Base-by-base conservation (phyloP, 1,140 invertebrate genomes). In the Linepithema humile region DNA sequence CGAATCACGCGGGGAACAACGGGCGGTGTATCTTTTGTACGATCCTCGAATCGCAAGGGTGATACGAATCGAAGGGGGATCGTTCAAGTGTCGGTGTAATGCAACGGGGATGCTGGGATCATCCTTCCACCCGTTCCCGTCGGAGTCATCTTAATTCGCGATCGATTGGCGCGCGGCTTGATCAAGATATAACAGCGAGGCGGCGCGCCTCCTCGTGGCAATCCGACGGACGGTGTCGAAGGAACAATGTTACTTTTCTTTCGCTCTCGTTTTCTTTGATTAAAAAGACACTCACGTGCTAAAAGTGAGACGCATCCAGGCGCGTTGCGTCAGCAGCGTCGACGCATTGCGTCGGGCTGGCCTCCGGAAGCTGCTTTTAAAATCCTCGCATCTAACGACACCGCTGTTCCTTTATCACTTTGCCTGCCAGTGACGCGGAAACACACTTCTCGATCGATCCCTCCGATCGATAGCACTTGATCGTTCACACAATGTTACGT, bases 301-400 rank as follows among this genome's bases (percentile, higher is more conserved):
- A 92, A 93, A 88, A 94, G 93, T 94, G 93, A 94, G 94, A 94
- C 94, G 94, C 93, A 94, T 94, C 94, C 94, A 94, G 94, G 93
- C 94, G 94, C 94, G 93, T 94, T 94, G 93, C 94, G 93, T 94
- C 93, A 94, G 94, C 94, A 94, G 94, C 94, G 93, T 94, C 94
- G 93, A 94, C 94, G 94, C 94, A 94, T 94, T 94, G 93, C 94
- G 94, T 94, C 94, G 94, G 93, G 94, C 94, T 94, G 94, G 94
- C 93, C 93, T 93, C 92, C 92, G 89, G 83, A 87, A 92, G 91
- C 94, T 94, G 92, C 93, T 94, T 93, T 93, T 90, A 93, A 94
- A 94, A 94, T 92, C 91, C 90, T 91, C 89, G 92, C 91, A 93
- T 88, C 84, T 73, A 86, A 43, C 73, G 85, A 87, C 84, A 55